phyloP scores from a whole-genome alignment of 2,797 vertebrate species.

The Scyliorhinus canicula region DNA sequence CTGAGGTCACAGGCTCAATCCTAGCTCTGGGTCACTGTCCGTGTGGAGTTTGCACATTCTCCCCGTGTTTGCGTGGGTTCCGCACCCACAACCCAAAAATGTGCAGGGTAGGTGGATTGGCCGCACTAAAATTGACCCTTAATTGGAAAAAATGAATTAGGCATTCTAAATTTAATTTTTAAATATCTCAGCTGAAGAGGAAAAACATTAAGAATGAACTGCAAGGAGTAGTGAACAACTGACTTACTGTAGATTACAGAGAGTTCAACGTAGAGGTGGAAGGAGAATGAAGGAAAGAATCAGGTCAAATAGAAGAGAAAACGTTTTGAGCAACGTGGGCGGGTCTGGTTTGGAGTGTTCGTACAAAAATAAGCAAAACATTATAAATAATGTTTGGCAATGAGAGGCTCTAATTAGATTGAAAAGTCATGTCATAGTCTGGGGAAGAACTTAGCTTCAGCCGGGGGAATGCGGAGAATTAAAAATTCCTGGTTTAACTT shows the following conservation, averaged over 20 bases:
- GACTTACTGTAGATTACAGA: not conserved
- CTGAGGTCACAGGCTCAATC: too few relatives aligned
- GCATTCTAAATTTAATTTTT: too few relatives aligned
- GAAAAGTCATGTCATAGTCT: not conserved
- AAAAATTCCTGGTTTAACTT: not conserved
- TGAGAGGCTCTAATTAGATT: not conserved
- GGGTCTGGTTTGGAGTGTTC: not conserved
- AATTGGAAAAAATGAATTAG: too few relatives aligned
- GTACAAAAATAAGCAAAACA: not conserved
- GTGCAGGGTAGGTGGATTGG: too few relatives aligned
- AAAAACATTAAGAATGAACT: not conserved
- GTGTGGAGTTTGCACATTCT: too few relatives aligned
- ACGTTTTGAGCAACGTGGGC: not conserved
- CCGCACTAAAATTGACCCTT: too few relatives aligned
- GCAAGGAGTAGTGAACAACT: not conserved
- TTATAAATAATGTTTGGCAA: not conserved
- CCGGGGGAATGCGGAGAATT: not conserved
- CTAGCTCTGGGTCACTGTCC: too few relatives aligned
- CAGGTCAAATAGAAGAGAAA: not conserved
- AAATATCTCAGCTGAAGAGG: not conserved
- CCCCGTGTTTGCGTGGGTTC: too few relatives aligned
- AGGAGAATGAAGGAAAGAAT: not conserved
- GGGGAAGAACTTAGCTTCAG: not conserved
- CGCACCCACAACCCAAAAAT: too few relatives aligned
- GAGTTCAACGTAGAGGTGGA: too few relatives aligned